A percentile compares a stretch with the other conserved stretches of the same genome.
Evolutionary conservation across 2,797 vertebrate genomes (phyloP).

Genomic region (Cossypha heuglini): DNA sequence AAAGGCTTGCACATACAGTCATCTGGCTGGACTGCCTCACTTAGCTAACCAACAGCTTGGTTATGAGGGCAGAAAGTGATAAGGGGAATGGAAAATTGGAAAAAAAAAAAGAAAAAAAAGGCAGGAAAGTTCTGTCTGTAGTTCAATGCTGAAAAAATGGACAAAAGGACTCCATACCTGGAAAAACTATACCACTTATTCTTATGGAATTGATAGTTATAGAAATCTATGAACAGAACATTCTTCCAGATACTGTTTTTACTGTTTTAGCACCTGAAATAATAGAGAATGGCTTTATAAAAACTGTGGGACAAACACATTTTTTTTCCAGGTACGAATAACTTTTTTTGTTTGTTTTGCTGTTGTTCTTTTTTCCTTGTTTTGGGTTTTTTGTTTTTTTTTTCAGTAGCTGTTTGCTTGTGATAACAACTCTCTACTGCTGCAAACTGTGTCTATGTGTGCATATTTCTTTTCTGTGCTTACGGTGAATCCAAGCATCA

Average conservation of each 20-base stretch:
- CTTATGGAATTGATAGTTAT: neutral
- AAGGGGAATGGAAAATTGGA: neutral
- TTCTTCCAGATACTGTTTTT: neutral
- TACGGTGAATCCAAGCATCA: neutral
- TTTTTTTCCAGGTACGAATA: neutral
- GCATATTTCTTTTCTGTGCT: neutral
- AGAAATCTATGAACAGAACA: neutral
- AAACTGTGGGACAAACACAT: neutral
- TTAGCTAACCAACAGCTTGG: neutral
- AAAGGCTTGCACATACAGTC: neutral
- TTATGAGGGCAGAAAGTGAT: neutral
- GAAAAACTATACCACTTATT: neutral
- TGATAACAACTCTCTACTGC: neutral
- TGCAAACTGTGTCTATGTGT: neutral
- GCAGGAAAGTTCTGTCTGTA: neutral
- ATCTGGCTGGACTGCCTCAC: neutral
- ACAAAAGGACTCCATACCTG: neutral
- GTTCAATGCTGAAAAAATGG: neutral
- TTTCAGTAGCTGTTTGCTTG: neutral
- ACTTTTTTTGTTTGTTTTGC: neutral
- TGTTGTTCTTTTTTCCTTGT: rapidly evolving
- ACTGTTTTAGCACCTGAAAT: neutral
- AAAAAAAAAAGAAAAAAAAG: neutral
- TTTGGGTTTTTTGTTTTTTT: too few species aligned
- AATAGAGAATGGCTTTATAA: neutral